Percentiles rank a stretch among this genome's conserved stretches.
Conservation (phyloP, 1,140 invertebrate species). For the Drosophila sp. region DNA sequence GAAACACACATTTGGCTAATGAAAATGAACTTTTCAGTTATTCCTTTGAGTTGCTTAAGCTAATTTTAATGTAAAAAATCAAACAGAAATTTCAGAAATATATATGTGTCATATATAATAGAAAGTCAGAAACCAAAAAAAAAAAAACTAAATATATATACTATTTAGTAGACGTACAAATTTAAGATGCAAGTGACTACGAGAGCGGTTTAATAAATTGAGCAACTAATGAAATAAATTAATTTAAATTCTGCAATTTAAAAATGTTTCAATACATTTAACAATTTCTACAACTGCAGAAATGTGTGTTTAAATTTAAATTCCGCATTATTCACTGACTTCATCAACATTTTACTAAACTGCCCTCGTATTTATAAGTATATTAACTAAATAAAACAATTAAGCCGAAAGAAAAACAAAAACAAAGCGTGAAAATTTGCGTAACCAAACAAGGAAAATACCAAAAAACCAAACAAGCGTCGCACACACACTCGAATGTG, state of each 20-base stretch:
- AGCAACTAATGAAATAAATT: too few relatives aligned
- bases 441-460: conserved; percentile 75
- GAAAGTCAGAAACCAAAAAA: conserved; percentile 33
- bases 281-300: not conserved
- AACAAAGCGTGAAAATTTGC: conserved; percentile 71
- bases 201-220: conserved; percentile 30
- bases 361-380: conserved; percentile 25
- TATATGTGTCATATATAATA: conserved; percentile 48
- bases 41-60: conserved; percentile 66
- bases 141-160: conserved; percentile 35
- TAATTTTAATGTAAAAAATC: conserved; percentile 73
- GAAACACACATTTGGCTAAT: conserved; percentile 47
- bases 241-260: not conserved
- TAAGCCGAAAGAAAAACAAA: conserved; percentile 18
- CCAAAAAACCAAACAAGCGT: conserved; percentile 30
- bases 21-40: conserved; percentile 38
- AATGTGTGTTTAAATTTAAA: too few relatives aligned
- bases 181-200: conserved; percentile 44
- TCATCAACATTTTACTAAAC: conserved; percentile 5
- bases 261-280: not conserved
- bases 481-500: conserved; percentile 5
- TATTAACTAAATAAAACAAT: conserved; percentile 68
- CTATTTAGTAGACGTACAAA: conserved; percentile 74
- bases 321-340: not conserved
- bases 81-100: conserved; percentile 46